Percentiles rank a stretch among this genome's conserved stretches.
phyloP scores from a whole-genome alignment of 2,888 invertebrate genomes.

The Venusia cambrica region DNA sequence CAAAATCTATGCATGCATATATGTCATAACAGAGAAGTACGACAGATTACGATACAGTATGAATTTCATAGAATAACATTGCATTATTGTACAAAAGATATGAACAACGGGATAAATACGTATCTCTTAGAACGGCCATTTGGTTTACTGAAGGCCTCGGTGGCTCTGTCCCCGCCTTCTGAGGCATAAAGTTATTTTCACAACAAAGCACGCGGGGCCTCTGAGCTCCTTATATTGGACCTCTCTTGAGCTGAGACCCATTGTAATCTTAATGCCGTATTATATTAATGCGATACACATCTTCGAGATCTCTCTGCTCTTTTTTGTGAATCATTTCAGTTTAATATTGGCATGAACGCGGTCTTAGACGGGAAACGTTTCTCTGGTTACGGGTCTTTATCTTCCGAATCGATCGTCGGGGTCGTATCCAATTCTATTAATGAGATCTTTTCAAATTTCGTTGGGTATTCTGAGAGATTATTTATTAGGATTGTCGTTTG shows the following conservation, averaged over 20 bases:
- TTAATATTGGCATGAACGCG: slow-evolving; percentile 65
- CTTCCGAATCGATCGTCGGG: slow-evolving; percentile 52
- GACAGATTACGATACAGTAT: slow-evolving; percentile 30
- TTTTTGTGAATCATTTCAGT: slow-evolving; percentile 62
- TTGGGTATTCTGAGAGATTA: slow-evolving; percentile 34
- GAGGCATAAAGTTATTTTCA: slow-evolving; percentile 78
- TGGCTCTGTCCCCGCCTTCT: slow-evolving; percentile 66
- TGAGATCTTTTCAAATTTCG: slow-evolving; percentile 50
- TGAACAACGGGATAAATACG: slow-evolving; percentile 58
- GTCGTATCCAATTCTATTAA: slow-evolving; percentile 62
- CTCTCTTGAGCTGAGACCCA: slow-evolving; percentile 75
- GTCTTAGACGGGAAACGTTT: slow-evolving; percentile 51
- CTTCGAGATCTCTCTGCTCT: slow-evolving; percentile 62
- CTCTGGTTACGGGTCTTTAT: slow-evolving; percentile 64
- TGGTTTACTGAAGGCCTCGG: slow-evolving; percentile 70
- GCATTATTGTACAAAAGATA: slow-evolving; percentile 66
- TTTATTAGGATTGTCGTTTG: slow-evolving; percentile 15
- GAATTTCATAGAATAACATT: slow-evolving; percentile 46
- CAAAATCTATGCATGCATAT: slow-evolving; percentile 29
- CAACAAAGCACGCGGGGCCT: slow-evolving; percentile 72
- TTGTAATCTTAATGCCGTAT: slow-evolving; percentile 79
- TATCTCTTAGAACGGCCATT: slow-evolving; percentile 63
- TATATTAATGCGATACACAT: slow-evolving; percentile 81
- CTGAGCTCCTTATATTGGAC: slow-evolving; percentile 77
- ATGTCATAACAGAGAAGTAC: slow-evolving; percentile 29